Conservation (phyloP, 2,797 vertebrate genomes). For the Meda fulgida region DNA sequence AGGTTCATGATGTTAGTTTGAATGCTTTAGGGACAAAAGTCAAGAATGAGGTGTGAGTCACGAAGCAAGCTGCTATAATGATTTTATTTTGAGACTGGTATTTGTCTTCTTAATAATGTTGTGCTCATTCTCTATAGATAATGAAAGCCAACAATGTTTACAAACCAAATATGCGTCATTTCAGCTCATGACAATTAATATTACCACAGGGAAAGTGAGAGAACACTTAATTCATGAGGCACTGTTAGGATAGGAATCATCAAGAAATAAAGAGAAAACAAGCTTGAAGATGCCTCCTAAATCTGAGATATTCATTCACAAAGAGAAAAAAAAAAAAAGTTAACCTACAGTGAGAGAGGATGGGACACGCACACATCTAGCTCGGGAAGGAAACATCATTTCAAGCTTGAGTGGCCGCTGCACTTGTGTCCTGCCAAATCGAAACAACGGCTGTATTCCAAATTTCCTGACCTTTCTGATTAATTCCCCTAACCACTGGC, state of each 20-base stretch:
- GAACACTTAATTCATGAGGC: constrained; percentile 30
- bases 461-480: constrained; percentile 74
- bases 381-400: constrained; percentile 73
- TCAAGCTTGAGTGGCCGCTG: constrained; percentile 72
- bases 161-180: constrained; percentile 54
- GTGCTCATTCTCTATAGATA: constrained; percentile 43
- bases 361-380: constrained; percentile 63
- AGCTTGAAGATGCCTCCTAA: neutral
- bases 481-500: constrained; percentile 60
- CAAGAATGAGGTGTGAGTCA: constrained; percentile 38
- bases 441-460: constrained; percentile 70
- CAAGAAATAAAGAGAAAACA: neutral
- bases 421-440: constrained; percentile 67
- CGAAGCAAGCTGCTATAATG: constrained; percentile 36
- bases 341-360: constrained; percentile 68
- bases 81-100: constrained; percentile 49
- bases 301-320: neutral
- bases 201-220: constrained; percentile 32
- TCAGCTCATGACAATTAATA: constrained; percentile 51
- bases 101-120: constrained; percentile 53
- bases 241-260: neutral
- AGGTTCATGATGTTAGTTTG: neutral
- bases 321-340: neutral
- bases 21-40: constrained; percentile 28
- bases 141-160: constrained; percentile 53